phyloP scores from a whole-genome alignment of 2,113 vertebrate species.

The Cathartes aura region DNA sequence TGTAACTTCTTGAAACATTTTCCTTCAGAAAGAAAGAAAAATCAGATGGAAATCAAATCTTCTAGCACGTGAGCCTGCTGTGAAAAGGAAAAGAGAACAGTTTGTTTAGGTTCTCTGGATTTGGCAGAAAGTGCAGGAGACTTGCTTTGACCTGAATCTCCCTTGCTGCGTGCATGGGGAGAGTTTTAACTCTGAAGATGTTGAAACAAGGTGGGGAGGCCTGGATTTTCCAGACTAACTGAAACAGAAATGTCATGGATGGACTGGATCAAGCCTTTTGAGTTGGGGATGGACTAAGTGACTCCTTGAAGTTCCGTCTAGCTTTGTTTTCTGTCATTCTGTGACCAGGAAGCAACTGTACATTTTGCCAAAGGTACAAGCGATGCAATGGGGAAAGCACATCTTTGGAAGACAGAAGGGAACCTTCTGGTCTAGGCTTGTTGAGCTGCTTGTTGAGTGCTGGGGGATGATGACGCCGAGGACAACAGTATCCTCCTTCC shows the following conservation, averaged over 20 bases:
- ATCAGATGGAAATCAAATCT: not conserved
- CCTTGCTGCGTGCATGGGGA: not conserved
- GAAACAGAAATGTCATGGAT: not conserved
- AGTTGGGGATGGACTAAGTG: not conserved
- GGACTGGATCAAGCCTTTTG: not conserved
- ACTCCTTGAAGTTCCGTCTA: not conserved
- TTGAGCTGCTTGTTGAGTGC: not conserved
- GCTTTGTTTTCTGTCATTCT: not conserved
- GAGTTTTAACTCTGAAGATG: not conserved
- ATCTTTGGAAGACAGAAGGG: not conserved
- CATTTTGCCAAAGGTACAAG: accelerated
- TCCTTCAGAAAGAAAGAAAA: not conserved
- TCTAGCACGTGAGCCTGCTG: not conserved
- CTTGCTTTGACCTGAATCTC: not conserved
- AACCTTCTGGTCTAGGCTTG: not conserved
- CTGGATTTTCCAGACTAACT: not conserved
- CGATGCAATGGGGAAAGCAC: accelerated
- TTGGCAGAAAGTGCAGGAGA: not conserved
- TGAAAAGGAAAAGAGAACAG: not conserved
- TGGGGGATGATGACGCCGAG: accelerated
- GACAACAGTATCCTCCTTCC: not conserved
- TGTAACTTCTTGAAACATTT: not conserved
- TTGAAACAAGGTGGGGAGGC: not conserved
- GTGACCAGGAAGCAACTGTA: not conserved
- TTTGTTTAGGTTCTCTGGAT: not conserved